Evolutionary conservation across 2,113 vertebrate species (phyloP).

Genomic region (Amphiprion percula): DNA sequence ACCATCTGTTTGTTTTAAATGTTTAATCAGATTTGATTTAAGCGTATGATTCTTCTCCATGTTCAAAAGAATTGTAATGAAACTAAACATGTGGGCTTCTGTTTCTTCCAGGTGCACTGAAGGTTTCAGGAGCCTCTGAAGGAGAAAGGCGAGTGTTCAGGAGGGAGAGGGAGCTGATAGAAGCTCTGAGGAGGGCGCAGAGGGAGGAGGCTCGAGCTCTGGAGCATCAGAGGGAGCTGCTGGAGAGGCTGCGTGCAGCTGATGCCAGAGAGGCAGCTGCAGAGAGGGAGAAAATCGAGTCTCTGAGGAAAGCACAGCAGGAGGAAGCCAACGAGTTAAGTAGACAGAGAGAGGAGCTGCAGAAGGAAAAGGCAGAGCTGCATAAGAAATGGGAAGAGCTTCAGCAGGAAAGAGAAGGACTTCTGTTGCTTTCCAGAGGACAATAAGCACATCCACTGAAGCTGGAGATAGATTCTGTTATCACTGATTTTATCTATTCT

Average conservation of each 20-base stretch:
- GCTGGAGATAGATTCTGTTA: too few relatives aligned
- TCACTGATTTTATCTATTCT: neutral
- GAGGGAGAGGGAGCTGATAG: slow-evolving; percentile 73
- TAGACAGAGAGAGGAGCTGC: slow-evolving; percentile 68
- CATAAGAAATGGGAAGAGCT: slow-evolving; percentile 70
- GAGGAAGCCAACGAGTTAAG: slow-evolving; percentile 70
- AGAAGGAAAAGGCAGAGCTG: slow-evolving; percentile 64
- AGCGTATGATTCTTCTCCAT: too few relatives aligned
- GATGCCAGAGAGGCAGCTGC: slow-evolving; percentile 70
- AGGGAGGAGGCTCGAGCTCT: slow-evolving; percentile 76
- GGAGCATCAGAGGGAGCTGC: slow-evolving; percentile 76
- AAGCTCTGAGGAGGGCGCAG: slow-evolving; percentile 78
- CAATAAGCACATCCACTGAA: slow-evolving; percentile 9
- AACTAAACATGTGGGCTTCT: neutral
- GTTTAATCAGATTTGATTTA: too few relatives aligned
- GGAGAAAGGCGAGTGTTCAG: slow-evolving; percentile 53
- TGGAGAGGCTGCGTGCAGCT: slow-evolving; percentile 62
- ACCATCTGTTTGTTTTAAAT: too few relatives aligned
- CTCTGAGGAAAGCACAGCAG: slow-evolving; percentile 74
- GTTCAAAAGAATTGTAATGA: too few relatives aligned
- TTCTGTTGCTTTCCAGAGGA: slow-evolving; percentile 35
- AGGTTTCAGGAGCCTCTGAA: slow-evolving; percentile 15
- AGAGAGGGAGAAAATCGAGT: slow-evolving; percentile 71
- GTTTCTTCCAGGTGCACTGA: neutral
- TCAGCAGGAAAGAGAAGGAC: slow-evolving; percentile 58